Percentiles rank a stretch among this genome's conserved stretches.
phyloP scores from a whole-genome alignment of 1,140 invertebrate species.

The Aphelenchoides besseyi region DNA sequence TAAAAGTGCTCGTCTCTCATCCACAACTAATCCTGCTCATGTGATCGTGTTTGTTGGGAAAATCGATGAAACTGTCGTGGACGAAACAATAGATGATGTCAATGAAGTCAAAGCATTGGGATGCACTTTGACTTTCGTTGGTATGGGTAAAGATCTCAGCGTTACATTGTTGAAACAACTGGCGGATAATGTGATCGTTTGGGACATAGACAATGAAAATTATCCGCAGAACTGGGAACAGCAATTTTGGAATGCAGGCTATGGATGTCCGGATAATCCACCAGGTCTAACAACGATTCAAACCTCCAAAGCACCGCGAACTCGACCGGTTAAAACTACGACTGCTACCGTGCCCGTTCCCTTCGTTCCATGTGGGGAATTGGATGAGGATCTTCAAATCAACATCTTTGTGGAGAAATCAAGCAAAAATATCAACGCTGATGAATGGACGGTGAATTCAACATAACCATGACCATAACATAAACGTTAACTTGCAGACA shows the following conservation, averaged over 20 bases:
- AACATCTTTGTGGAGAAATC: background rate
- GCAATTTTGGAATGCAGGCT: background rate
- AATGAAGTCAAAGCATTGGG: background rate
- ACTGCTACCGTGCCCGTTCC: background rate
- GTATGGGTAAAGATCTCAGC: background rate
- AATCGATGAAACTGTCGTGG: background rate
- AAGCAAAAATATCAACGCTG: background rate
- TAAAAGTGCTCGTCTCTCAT: background rate
- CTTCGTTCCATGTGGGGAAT: background rate
- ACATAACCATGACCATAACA: too few species aligned
- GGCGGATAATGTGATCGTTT: background rate
- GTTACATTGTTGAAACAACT: background rate
- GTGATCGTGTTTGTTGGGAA: background rate
- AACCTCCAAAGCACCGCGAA: background rate
- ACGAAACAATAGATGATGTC: background rate
- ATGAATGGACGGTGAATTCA: background rate
- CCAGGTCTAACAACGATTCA: background rate
- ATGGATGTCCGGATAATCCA: background rate
- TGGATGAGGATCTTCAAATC: background rate
- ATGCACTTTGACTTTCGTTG: slow-evolving; percentile 3
- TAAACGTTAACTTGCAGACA: background rate
- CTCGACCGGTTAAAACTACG: background rate
- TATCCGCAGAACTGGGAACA: background rate
- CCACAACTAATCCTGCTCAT: background rate
- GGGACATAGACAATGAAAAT: slow-evolving; percentile 9